phyloP scores from a whole-genome alignment of 1,140 invertebrate genomes.

The Bombus picipes region DNA sequence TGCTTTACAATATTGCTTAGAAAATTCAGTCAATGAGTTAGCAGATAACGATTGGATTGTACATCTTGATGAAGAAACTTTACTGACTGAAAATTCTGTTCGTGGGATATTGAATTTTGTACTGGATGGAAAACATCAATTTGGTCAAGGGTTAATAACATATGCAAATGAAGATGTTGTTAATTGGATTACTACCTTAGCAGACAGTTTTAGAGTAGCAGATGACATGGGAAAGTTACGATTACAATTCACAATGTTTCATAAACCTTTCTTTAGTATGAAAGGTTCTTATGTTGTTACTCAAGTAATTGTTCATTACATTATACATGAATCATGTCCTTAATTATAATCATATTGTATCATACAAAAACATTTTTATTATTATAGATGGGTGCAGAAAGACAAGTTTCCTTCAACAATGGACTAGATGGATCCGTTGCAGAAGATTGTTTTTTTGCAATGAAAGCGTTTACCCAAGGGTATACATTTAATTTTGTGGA shows the following conservation, averaged over 20 bases:
- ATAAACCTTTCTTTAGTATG: slow-evolving; percentile 98
- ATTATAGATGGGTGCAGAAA: slow-evolving; percentile 92
- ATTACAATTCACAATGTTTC: slow-evolving; percentile 96
- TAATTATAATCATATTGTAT: not conserved
- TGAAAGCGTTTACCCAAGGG: slow-evolving; percentile 93
- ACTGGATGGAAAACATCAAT: slow-evolving; percentile 95
- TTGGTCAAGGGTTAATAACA: slow-evolving; percentile 98
- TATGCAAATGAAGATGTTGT: slow-evolving; percentile 98
- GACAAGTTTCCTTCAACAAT: slow-evolving; percentile 96
- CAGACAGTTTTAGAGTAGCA: slow-evolving; percentile 97
- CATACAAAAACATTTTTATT: not conserved
- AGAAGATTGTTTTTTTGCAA: slow-evolving; percentile 98
- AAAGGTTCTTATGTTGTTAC: slow-evolving; percentile 98
- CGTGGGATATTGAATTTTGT: slow-evolving; percentile 98
- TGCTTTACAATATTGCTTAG: slow-evolving; percentile 97
- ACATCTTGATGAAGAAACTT: slow-evolving; percentile 98
- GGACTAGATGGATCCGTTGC: slow-evolving; percentile 98
- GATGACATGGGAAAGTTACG: slow-evolving; percentile 98
- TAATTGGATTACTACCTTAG: slow-evolving; percentile 98
- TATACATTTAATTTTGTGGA: slow-evolving; percentile 96
- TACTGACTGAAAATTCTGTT: slow-evolving; percentile 95
- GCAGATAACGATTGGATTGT: slow-evolving; percentile 98
- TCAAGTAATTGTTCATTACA: slow-evolving; percentile 85
- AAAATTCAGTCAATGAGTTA: slow-evolving; percentile 94
- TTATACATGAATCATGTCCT: not conserved